phyloP scores from a whole-genome alignment of 2,888 invertebrate species.

The Trichopoda pennipes region DNA sequence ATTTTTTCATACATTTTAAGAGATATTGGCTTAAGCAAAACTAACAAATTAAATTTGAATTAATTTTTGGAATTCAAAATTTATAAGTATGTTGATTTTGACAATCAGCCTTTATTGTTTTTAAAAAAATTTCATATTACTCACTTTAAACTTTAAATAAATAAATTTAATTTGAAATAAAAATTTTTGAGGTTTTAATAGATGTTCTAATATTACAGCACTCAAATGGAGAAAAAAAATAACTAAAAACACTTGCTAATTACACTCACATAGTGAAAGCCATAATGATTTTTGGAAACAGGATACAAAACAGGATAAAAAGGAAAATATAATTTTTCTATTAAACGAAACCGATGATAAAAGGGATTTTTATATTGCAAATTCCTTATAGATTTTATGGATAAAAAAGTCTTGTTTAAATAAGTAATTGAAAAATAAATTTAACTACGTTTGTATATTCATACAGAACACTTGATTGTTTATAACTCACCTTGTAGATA shows the following conservation, averaged over 20 bases:
- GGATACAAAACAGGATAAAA: neutral
- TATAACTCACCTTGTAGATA: constrained; percentile 83
- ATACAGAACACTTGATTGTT: neutral
- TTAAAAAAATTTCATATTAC: no score
- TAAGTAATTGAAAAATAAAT: constrained; percentile 6
- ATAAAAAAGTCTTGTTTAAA: constrained; percentile 19
- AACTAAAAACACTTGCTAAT: constrained; percentile 38
- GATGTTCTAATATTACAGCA: constrained; percentile 32
- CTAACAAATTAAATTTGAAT: no score
- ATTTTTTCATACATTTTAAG: no score
- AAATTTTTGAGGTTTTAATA: no score
- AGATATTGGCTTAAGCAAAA: no score
- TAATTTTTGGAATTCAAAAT: no score
- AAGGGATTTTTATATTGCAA: constrained; percentile 1
- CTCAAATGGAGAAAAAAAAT: neutral
- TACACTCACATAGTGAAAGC: constrained; percentile 34
- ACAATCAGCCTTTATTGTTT: no score
- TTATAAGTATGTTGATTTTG: no score
- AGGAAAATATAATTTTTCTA: constrained; percentile 24
- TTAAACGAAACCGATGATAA: neutral
- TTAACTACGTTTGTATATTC: constrained; percentile 5
- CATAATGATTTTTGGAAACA: constrained; percentile 7
- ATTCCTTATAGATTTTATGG: neutral
- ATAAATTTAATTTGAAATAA: no score
- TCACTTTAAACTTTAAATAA: no score